Conservation (phyloP, 2,888 invertebrate genomes). For the Drosophila helvetica region DNA sequence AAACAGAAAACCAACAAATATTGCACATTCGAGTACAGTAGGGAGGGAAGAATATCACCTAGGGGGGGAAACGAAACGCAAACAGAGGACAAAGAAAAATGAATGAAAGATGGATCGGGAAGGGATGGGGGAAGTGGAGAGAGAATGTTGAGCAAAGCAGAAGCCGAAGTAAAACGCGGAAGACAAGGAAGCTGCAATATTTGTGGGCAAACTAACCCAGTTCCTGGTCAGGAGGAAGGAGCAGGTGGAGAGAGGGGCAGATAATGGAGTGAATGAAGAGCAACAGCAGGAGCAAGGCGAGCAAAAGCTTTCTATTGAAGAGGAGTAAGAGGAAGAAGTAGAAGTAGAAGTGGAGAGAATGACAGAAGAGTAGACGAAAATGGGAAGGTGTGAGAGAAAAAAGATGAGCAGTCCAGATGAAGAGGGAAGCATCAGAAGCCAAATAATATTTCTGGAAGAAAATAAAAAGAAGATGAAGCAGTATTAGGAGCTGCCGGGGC, state of each 20-base stretch:
- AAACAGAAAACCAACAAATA: constrained; percentile 1
- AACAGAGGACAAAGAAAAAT: neutral
- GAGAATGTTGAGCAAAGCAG: constrained; percentile 12
- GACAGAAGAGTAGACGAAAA: neutral
- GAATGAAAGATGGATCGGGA: neutral
- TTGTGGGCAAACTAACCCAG: constrained; percentile 64
- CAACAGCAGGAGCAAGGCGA: neutral
- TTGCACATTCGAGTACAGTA: no score
- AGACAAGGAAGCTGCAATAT: constrained; percentile 41
- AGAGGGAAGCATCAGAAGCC: neutral
- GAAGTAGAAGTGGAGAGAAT: neutral
- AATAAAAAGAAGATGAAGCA: no score
- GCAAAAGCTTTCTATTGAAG: neutral
- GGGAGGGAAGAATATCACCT: neutral
- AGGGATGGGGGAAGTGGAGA: neutral
- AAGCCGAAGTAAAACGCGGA: constrained; percentile 36
- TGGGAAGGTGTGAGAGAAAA: neutral
- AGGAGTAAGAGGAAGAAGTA: neutral
- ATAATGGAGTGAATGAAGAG: constrained; percentile 9
- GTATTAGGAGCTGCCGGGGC: no score
- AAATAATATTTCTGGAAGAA: no score
- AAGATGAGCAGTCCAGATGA: neutral
- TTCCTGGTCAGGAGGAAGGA: constrained; percentile 36
- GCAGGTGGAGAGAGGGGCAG: neutral
- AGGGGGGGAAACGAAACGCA: neutral